Percentiles rank a stretch among this genome's conserved stretches.
phyloP scores from a whole-genome alignment of 1,140 invertebrate genomes.

The Bathynomus jamesi region DNA sequence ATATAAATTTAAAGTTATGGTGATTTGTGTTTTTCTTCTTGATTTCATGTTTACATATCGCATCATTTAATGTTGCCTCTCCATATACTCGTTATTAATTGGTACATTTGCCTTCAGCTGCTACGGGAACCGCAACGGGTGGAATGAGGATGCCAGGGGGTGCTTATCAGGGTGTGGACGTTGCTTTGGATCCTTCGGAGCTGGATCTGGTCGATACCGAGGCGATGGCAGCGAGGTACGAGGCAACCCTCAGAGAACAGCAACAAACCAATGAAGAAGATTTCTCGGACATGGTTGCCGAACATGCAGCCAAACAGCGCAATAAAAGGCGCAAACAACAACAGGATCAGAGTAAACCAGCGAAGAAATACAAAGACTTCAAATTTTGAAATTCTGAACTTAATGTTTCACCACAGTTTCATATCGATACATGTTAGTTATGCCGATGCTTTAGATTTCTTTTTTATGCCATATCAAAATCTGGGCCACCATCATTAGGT shows the following conservation, averaged over 20 bases:
- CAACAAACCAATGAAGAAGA: slow-evolving; percentile 83
- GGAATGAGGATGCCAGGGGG: slow-evolving; percentile 35
- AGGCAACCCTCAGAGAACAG: slow-evolving; percentile 88
- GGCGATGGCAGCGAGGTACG: slow-evolving; percentile 92
- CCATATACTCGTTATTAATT: too few relatives aligned
- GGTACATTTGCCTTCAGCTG: background rate
- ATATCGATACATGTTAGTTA: too few relatives aligned
- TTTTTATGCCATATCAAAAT: too few relatives aligned
- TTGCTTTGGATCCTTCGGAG: slow-evolving; percentile 94
- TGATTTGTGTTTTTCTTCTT: too few relatives aligned
- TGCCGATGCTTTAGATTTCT: too few relatives aligned
- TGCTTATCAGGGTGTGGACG: slow-evolving; percentile 59
- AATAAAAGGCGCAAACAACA: slow-evolving; percentile 86
- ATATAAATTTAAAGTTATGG: too few relatives aligned
- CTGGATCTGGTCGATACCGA: slow-evolving; percentile 85
- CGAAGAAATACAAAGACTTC: slow-evolving; percentile 97
- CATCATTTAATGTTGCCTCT: too few relatives aligned
- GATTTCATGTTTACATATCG: too few relatives aligned
- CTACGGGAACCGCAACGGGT: slow-evolving; percentile 29
- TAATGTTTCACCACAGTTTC: too few relatives aligned
- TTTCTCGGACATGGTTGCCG: slow-evolving; percentile 95
- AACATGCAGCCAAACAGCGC: slow-evolving; percentile 92
- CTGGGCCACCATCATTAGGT: too few relatives aligned
- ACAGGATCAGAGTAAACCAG: slow-evolving; percentile 69
- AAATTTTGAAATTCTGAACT: slow-evolving; percentile 82